Conservation (phyloP, 1,140 invertebrate genomes). For the Cepaea nemoralis region DNA sequence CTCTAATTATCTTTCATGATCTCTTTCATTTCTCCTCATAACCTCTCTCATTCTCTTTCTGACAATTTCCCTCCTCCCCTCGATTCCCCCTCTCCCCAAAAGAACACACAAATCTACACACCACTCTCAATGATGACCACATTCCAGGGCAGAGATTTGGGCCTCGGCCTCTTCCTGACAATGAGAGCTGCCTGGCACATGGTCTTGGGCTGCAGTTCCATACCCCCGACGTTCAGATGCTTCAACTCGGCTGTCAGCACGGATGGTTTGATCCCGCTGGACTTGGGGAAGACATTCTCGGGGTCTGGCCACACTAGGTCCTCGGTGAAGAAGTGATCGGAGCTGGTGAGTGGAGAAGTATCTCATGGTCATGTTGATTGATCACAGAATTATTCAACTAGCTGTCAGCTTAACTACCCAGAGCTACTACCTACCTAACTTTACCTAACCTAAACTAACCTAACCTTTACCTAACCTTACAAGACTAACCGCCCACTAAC, state of each 20-base stretch:
- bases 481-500: too few species aligned
- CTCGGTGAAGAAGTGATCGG: conserved; percentile 22
- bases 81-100: too few species aligned
- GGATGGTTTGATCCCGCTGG: conserved; percentile 14
- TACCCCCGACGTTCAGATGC: neutral
- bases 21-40: neutral
- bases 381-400: too few species aligned
- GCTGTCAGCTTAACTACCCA: too few species aligned
- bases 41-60: too few species aligned
- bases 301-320: conserved; percentile 35
- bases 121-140: conserved; percentile 21
- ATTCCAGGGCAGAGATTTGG: conserved; percentile 24
- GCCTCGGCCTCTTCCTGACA: conserved; percentile 16
- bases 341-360: neutral
- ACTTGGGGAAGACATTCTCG: neutral
- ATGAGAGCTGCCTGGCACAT: neutral
- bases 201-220: neutral
- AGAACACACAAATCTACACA: too few species aligned
- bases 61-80: too few species aligned
- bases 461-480: too few species aligned
- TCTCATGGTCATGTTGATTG: too few species aligned
- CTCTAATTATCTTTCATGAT: too few species aligned
- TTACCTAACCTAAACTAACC: too few species aligned
- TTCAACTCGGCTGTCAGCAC: neutral
- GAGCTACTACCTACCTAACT: too few species aligned